Conservation (phyloP, 2,797 vertebrate genomes). For the Chaetophractus vellerosus region DNA sequence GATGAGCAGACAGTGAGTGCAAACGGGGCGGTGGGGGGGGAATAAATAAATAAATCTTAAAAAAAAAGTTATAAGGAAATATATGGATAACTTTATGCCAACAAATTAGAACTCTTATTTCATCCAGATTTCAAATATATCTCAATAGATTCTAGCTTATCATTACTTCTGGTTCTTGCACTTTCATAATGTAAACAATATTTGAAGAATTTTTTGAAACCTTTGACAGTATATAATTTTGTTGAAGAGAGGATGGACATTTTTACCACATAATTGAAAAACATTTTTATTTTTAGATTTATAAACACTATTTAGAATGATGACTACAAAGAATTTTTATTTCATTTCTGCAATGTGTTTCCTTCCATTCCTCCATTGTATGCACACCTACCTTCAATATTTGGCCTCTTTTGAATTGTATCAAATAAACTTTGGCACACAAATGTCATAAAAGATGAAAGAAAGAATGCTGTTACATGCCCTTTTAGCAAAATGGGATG, state of each 20-base stretch:
- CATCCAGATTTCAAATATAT: constrained; percentile 9
- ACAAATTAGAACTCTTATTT: neutral
- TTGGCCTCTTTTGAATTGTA: neutral
- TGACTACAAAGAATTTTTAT: neutral
- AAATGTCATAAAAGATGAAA: neutral
- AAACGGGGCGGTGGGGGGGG: no score
- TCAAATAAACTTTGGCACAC: neutral
- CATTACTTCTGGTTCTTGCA: neutral
- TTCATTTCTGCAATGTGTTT: neutral
- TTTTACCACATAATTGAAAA: constrained; percentile 4
- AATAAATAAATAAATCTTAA: no score
- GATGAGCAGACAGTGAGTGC: no score
- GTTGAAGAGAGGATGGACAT: neutral
- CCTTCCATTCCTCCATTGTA: neutral
- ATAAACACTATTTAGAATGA: constrained; percentile 28
- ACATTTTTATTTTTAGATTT: constrained; percentile 28
- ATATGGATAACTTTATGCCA: no score
- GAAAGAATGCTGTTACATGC: neutral
- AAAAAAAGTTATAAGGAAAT: no score
- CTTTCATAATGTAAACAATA: neutral
- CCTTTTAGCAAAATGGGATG: neutral
- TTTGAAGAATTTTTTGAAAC: neutral
- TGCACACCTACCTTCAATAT: neutral
- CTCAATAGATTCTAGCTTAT: neutral
- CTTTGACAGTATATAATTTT: neutral